Evolutionary conservation across 2,113 vertebrate genomes (phyloP), one percentile per base, ranked within the genome.

Genomic region (Coreoperca whiteheadi): DNA sequence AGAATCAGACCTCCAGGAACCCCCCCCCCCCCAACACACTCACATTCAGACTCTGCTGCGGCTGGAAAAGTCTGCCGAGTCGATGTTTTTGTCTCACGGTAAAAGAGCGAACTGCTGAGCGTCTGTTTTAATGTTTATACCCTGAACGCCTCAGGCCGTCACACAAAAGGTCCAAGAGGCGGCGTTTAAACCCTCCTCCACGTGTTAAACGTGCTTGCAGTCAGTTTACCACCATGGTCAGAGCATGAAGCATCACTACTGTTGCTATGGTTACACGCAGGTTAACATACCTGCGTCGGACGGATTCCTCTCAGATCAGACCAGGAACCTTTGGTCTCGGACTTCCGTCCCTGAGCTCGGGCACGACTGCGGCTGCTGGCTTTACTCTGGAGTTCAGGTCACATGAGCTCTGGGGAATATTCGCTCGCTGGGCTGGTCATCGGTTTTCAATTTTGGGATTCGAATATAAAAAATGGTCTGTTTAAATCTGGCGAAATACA

Each of bases 1-100:
- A 30, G 82, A 70, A 79, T 79, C 41, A 65, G 48, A 70, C 70
- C 28, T 84, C 86, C 53, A 82, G 82, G 74, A 84, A 87, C 50
- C 1, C 72, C 39, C 39, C 39, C 37, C 34, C 21, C 37, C 21
- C 25, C 18, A 1, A n/a, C 54, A 46, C 34, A 2, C 28, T 12
- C 30, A 12, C 6, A 12, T 60, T 48, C 18, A 12, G 2, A 12
- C 21, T 5, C n/a, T 15, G 25, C 61, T 64, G 61, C 61, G 14
- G 34, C n/a, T 32, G 48, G n/a, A 37, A 59, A 37, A 4, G 39
- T n/a, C 21, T 8, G 2, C 32, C 4, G 21, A 1, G 10, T 23
- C 34, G n/a, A 43, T 0, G 37, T 43, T 39, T 41, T 4, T 32
- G 57, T 10, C 9, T 21, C 59, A 32, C 0, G 57, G 30, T 50